These are phyloP conservation scores for Lanius ludovicianus DNA, from an alignment of 2,113 vertebrate species.

Conservation along the genomic window DNA sequence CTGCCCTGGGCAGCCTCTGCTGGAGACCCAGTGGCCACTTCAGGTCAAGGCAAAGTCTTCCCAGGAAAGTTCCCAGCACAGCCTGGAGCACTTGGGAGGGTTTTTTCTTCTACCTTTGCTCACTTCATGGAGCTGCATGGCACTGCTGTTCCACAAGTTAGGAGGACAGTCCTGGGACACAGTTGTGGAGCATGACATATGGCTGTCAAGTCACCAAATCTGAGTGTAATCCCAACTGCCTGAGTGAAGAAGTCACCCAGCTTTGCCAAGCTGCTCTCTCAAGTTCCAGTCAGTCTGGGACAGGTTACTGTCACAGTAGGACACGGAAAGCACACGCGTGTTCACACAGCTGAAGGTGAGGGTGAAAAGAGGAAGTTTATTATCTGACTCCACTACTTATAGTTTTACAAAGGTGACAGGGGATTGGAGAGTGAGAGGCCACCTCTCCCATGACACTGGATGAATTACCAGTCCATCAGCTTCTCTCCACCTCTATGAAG, in stretches of 20 bases:
- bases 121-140: neutral
- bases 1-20: neutral
- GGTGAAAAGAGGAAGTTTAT: no score
- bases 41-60: neutral
- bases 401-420: no score
- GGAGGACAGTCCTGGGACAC: neutral
- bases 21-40: neutral
- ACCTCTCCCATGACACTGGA: no score
- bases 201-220: neutral
- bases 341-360: no score
- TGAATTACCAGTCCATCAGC: no score
- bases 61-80: neutral
- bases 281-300: neutral
- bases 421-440: no score
- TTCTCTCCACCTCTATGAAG: no score
- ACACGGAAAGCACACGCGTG: no score
- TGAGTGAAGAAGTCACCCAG: neutral
- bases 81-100: neutral
- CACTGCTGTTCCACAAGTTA: fast-evolving
- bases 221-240: neutral
- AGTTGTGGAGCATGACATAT: fast-evolving
- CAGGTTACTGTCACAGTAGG: no score
- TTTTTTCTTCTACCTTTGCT: neutral
- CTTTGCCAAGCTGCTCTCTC: neutral
- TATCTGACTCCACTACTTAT: no score